Evolutionary conservation across 2,797 vertebrate species (phyloP).

Genomic region (Capromys pilorides): DNA sequence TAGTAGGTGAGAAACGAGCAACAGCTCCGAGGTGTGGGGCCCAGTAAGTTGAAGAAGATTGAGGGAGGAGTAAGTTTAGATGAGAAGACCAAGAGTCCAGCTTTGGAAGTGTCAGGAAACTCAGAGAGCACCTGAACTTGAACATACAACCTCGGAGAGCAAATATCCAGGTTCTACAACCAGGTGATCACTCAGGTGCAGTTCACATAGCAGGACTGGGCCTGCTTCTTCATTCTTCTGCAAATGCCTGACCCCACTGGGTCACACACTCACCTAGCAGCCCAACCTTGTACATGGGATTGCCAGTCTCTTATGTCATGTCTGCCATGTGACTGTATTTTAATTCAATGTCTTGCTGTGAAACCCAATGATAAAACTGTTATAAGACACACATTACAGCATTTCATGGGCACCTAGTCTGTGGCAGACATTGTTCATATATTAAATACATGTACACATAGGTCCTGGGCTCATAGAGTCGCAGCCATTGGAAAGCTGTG

Average conservation of each 20-base stretch:
- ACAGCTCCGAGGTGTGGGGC: neutral
- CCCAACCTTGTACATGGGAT: neutral
- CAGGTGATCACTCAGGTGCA: accelerated
- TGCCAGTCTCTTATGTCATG: no score
- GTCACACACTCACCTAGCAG: neutral
- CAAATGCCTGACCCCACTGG: neutral
- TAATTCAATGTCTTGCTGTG: neutral
- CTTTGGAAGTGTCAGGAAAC: neutral
- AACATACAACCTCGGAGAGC: neutral
- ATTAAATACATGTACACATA: neutral
- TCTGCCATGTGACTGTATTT: accelerated
- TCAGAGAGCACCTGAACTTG: neutral
- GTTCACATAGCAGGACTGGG: neutral
- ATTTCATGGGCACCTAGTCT: neutral
- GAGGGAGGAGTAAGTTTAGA: neutral
- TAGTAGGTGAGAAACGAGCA: neutral
- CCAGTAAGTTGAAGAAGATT: neutral
- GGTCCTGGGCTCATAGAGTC: neutral
- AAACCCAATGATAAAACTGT: neutral
- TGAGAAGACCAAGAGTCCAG: neutral
- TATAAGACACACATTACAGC: neutral
- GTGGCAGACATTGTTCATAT: neutral
- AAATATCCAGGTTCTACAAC: neutral
- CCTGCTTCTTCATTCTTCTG: neutral
- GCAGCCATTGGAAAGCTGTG: neutral